These are phyloP conservation scores for Cosmopolites sordidus DNA, from an alignment of 2,888 invertebrate species.

Conservation along the genomic window DNA sequence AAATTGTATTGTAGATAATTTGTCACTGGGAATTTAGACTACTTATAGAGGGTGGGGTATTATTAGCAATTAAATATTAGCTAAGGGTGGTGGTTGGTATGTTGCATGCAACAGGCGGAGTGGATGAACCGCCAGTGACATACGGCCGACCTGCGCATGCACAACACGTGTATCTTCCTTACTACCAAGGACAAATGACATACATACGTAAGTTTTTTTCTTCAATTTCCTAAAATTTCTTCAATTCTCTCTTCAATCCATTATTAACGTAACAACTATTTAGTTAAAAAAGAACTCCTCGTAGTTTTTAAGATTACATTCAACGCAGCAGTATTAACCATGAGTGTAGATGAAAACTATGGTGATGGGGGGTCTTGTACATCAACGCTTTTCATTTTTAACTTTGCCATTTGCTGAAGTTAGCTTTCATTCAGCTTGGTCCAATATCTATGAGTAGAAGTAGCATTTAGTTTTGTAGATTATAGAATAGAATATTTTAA, in stretches of 20 bases:
- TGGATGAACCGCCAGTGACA: slow-evolving; percentile 49
- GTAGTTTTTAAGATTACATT: not conserved
- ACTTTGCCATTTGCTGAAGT: not conserved
- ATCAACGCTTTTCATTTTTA: not conserved
- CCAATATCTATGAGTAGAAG: not conserved
- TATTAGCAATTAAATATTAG: slow-evolving; percentile 7
- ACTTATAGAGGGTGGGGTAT: not conserved
- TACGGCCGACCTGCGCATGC: slow-evolving; percentile 70
- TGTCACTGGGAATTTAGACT: too few relatives aligned
- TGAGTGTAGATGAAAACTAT: not conserved
- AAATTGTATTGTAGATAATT: too few relatives aligned
- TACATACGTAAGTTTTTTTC: slow-evolving; percentile 67
- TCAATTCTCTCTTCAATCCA: not conserved
- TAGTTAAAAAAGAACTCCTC: too few relatives aligned
- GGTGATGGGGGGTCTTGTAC: not conserved
- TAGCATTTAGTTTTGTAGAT: not conserved
- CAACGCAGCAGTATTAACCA: too few relatives aligned
- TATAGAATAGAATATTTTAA: too few relatives aligned
- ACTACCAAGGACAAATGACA: slow-evolving; percentile 77
- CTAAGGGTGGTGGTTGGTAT: slow-evolving; percentile 42
- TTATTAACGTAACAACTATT: not conserved
- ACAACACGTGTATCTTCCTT: slow-evolving; percentile 78
- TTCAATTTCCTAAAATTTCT: not conserved
- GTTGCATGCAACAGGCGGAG: slow-evolving; percentile 46
- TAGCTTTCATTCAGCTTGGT: not conserved